Evolutionary conservation across 1,140 invertebrate genomes (phyloP).

Genomic region (Geopemphigus sp.): DNA sequence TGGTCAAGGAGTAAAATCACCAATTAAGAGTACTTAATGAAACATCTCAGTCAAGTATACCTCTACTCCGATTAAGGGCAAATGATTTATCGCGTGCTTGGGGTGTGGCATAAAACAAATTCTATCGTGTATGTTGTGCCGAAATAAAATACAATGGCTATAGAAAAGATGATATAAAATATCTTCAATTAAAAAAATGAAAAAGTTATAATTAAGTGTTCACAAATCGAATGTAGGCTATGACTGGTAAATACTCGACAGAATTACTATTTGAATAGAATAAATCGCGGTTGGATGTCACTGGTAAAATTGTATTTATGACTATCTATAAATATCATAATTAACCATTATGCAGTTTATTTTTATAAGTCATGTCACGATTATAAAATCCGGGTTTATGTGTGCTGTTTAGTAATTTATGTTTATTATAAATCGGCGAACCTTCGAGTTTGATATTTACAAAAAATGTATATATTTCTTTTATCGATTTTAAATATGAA

Average conservation of each 20-base stretch:
- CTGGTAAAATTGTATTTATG: not conserved
- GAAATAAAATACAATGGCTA: slow-evolving; percentile 12
- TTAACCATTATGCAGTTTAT: not conserved
- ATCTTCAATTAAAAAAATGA: slow-evolving; percentile 36
- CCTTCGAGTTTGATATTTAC: no score
- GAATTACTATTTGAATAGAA: slow-evolving; percentile 34
- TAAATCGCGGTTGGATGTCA: not conserved
- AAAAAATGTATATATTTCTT: no score
- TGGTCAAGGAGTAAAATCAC: slow-evolving; percentile 13
- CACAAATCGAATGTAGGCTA: slow-evolving; percentile 11
- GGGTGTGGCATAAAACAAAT: slow-evolving; percentile 27
- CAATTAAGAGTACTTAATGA: slow-evolving; percentile 5
- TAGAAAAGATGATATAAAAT: slow-evolving; percentile 24
- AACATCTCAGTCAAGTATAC: not conserved
- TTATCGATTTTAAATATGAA: no score
- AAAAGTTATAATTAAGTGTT: slow-evolving; percentile 12
- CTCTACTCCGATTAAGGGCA: not conserved
- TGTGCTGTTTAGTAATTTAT: not conserved
- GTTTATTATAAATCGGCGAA: no score
- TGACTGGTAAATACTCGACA: not conserved
- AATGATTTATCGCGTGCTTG: slow-evolving; percentile 3
- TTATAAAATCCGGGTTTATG: not conserved
- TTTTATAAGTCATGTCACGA: not conserved
- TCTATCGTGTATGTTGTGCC: slow-evolving; percentile 12
- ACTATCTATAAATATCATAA: not conserved